Evolutionary conservation across 1,140 invertebrate species (phyloP).

Genomic region (Ladona fulva): DNA sequence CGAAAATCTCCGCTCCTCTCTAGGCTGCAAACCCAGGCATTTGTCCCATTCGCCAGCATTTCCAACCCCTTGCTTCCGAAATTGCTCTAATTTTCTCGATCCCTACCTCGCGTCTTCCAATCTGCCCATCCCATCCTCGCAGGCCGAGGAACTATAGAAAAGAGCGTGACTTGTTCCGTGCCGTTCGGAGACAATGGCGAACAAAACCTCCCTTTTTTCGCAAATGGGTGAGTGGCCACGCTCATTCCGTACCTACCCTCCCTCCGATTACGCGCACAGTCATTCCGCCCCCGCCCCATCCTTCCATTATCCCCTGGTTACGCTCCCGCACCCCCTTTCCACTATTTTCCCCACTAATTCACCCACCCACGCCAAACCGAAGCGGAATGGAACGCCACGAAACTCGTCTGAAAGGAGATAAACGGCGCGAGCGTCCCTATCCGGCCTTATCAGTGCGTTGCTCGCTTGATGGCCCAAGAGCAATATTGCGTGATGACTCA

Average conservation of each 20-base stretch:
- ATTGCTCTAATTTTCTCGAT: background rate
- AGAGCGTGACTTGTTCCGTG: background rate
- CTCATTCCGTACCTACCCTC: background rate
- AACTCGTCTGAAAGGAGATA: background rate
- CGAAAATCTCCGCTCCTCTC: background rate
- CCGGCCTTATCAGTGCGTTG: background rate
- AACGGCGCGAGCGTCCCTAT: background rate
- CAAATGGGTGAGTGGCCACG: too few species aligned
- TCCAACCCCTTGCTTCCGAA: background rate
- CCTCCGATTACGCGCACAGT: background rate
- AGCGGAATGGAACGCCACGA: background rate
- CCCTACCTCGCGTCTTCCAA: background rate
- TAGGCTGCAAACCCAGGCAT: background rate
- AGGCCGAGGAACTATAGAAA: background rate
- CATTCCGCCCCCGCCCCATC: background rate
- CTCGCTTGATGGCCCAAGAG: background rate
- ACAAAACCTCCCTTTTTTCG: background rate
- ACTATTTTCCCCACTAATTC: background rate
- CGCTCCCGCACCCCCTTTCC: background rate
- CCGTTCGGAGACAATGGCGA: background rate
- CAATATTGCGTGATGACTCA: background rate
- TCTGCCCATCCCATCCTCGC: background rate
- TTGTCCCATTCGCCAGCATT: background rate
- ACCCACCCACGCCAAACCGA: background rate
- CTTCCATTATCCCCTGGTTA: background rate